Evolutionary conservation across 2,888 invertebrate species (phyloP), one percentile per base, ranked within the genome.

Genomic region (Polymixis lichenea): DNA sequence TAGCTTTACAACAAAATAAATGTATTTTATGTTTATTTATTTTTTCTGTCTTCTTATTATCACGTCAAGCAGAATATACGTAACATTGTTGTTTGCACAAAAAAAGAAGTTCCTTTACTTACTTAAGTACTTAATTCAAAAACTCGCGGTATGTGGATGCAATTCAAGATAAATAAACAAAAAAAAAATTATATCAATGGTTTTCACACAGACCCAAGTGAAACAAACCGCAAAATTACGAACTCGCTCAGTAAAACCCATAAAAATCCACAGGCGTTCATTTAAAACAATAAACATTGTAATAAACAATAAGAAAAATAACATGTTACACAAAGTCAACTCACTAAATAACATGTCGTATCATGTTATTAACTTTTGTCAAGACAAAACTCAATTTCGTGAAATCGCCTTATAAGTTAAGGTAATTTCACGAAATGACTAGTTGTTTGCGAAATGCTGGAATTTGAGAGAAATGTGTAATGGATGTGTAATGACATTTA

Each of bases 231-330:
- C 60, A 49, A 77, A 71, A 69, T 55, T 55, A 67, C 64, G 64
- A 79, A 64, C 46, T 65, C 56, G 72, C 43, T 51, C 78, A 71
- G 82, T 80, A 87, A 82, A 84, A 80, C 25, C 67, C 68, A 81
- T 84, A 84, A 86, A 85, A 77, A 72, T 76, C 53, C 49, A 28
- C 68, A 87, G 69, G 65, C 75, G 56, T 66, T 87, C 66, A 86
- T 88, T 87, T 88, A 86, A 88, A 86, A 87, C 87, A 87, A 88
- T 88, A 86, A 85, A 67, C 78, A 80, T 80, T 78, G 56, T 22
- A 58, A 71, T 66, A 82, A 74, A 79, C 80, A 83, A 78, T 79
- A 73, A 75, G 25, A 55, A 65, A 60, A 78, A 78, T 75, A 75
- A 83, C 67, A 77, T 53, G 56, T 55, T 68, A 72, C 53, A 75